phyloP scores from a whole-genome alignment of 1,140 invertebrate species.

The Pseudomyrmex cubaensis region DNA sequence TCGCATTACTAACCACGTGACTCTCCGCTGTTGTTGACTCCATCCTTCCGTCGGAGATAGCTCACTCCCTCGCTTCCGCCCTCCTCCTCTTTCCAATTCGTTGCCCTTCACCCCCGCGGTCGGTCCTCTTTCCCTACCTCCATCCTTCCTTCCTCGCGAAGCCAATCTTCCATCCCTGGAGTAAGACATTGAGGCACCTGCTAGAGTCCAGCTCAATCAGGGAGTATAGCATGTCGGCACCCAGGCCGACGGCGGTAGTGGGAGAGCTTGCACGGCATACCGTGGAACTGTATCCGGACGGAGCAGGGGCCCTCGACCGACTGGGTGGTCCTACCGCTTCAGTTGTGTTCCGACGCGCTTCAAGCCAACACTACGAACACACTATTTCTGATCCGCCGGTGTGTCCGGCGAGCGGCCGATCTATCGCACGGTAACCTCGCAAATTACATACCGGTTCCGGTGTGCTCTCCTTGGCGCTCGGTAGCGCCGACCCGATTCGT shows the following conservation, averaged over 20 bases:
- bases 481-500: constrained; percentile 16
- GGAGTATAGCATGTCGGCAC: constrained; percentile 70
- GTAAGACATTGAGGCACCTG: constrained; percentile 85
- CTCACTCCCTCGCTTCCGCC: constrained; percentile 45
- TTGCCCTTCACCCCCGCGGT: constrained; percentile 25
- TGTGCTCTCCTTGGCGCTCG: background rate
- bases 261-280: constrained; percentile 82
- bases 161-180: constrained; percentile 83
- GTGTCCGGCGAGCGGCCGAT: constrained; percentile 29
- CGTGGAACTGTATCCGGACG: constrained; percentile 78
- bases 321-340: constrained; percentile 86
- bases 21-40: constrained; percentile 22
- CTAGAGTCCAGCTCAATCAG: constrained; percentile 81
- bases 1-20: background rate
- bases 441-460: constrained; percentile 52
- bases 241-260: constrained; percentile 78
- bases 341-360: constrained; percentile 85
- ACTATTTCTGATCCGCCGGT: constrained; percentile 70
- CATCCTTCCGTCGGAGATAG: constrained; percentile 51
- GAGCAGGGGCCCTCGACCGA: constrained; percentile 81
- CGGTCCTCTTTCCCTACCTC: constrained; percentile 43
- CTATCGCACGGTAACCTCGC: constrained; percentile 41
- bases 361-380: constrained; percentile 83
- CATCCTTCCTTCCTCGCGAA: constrained; percentile 74
- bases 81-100: constrained; percentile 59